Evolutionary conservation across 2,113 vertebrate genomes (phyloP), one percentile per base, ranked within the genome.

Genomic region (Calidris pugnax): DNA sequence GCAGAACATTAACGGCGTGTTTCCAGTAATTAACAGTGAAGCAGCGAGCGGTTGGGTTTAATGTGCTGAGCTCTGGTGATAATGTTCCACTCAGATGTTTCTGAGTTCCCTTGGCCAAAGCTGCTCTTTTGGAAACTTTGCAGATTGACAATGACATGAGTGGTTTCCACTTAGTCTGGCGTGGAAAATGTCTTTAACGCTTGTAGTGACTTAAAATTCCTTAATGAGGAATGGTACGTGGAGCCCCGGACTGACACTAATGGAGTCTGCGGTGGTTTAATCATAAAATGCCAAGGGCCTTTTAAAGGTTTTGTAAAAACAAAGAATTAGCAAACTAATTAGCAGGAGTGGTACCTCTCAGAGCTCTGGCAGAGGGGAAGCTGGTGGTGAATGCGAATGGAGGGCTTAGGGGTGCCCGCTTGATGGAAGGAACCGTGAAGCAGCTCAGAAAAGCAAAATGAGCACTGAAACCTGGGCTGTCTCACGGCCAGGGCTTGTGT

Each of bases 11-110:
- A 83, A 56, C 75, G 60, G 63, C 7, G 2, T 67, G 19, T 88
- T 96, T 83, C 76, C 60, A 66, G 59, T 95, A 92, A 86, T 89
- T 90, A 93, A 79, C 67, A 68, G 90, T 47, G 85, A 78, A 72
- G 43, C 69, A 83, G 45, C 32, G 80, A 90, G 51, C 48, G 69
- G 4, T 83, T 83, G 83, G 67, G 72, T 77, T 80, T 92, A 64
- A 80, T 83, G 93, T 60, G 83, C 93, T 69, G 85, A 84, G 83
- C 90, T 83, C 59, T 53, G 78, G 75, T 63, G 85, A 90, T 93
- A 64, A 83, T 60, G 90, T 76, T 91, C 71, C 67, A 56, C 75
- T 41, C 47, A 73, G 82, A 83, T 73, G 53, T 39, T 85, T 79
- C 16, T 87, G 71, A 95, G 71, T 79, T 91, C 48, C 43, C n/a